Conservation (phyloP, 2,888 invertebrate species). For the Adelphocoris suturalis region DNA sequence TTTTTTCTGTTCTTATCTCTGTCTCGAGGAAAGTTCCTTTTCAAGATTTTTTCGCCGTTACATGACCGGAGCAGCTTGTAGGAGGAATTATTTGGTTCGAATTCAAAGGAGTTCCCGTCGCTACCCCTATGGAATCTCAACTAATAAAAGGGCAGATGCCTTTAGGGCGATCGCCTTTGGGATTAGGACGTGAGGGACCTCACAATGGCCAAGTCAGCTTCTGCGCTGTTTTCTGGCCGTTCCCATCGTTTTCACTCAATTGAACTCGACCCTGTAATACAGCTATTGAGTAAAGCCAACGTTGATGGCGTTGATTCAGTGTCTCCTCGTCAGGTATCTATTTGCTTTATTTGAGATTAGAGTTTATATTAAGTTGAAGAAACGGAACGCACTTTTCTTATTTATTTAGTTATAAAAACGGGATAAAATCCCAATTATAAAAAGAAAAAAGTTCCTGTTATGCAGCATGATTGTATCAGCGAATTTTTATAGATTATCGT, state of each 20-base stretch:
- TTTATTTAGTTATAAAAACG: no score
- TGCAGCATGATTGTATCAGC: no score
- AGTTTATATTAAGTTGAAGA: no score
- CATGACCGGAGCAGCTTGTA: neutral
- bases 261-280: slow-evolving; percentile 3
- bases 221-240: neutral
- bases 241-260: slow-evolving; percentile 6
- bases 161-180: slow-evolving; percentile 34
- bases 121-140: slow-evolving; percentile 40
- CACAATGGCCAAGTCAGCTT: neutral
- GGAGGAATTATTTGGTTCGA: slow-evolving; percentile 12
- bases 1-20: no score
- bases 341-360: no score
- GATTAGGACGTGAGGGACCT: slow-evolving; percentile 46
- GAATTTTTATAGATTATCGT: no score
- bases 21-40: neutral
- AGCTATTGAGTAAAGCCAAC: neutral
- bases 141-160: slow-evolving; percentile 48
- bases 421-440: no score
- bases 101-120: neutral
- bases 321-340: no score
- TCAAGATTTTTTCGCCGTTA: neutral
- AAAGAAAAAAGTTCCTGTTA: no score
- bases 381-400: no score
- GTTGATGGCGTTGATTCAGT: no score